phyloP scores from a whole-genome alignment of 2,113 vertebrate species.

The Sturnus vulgaris region DNA sequence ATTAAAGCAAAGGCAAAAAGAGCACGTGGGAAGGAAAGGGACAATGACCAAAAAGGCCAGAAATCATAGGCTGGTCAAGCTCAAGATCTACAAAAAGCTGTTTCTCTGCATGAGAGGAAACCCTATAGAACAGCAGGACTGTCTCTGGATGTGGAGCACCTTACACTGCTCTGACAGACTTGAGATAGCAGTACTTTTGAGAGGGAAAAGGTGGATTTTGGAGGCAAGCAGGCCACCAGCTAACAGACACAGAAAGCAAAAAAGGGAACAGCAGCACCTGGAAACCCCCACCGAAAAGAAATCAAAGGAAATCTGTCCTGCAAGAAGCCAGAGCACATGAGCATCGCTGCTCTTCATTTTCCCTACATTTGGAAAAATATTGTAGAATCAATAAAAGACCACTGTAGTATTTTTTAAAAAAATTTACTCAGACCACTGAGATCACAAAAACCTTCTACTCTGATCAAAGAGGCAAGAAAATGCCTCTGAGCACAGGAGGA shows the following conservation, averaged over 20 bases:
- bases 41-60: background rate
- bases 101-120: background rate
- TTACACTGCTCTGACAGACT: background rate
- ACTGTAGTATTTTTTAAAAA: background rate
- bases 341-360: accelerated
- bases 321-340: background rate
- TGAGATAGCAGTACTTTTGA: background rate
- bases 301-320: background rate
- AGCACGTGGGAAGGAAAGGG: background rate
- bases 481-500: background rate
- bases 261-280: background rate
- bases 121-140: background rate
- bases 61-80: background rate
- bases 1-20: background rate
- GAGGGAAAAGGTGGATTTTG: background rate
- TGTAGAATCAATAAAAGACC: background rate
- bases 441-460: background rate
- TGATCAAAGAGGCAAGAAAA: background rate
- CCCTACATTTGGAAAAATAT: accelerated
- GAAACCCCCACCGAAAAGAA: background rate
- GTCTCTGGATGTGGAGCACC: background rate
- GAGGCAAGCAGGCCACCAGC: background rate
- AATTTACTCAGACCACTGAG: background rate
- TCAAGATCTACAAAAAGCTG: background rate
- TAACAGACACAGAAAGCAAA: background rate